Evolutionary conservation across 2,797 vertebrate genomes (phyloP), one percentile per base, ranked within the genome.

Genomic region (Eleutherodactylus coqui): DNA sequence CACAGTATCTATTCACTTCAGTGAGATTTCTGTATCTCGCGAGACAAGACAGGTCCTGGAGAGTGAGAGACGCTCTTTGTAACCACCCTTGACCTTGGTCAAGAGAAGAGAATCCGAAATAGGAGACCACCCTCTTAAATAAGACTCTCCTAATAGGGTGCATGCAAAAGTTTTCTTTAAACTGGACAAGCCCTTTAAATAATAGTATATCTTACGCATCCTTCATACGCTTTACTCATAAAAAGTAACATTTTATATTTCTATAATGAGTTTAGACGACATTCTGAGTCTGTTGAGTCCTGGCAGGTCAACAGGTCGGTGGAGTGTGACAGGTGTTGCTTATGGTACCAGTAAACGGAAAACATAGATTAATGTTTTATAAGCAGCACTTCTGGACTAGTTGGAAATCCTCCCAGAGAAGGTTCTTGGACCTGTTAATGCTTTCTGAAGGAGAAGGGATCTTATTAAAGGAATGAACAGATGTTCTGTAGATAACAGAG

Each of bases 401-500:
- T 87, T 88, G 91, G 84, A 90, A 91, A 92, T 88, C 83, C 83
- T 70, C 64, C 0, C 72, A 87, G 84, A 84, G 64, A 73, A 89
- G 85, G 90, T 88, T 32, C 91, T 78, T 88, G 84, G 90, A 90
- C 89, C 88, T 80, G 0, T 84, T 91, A 90, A 91, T 90, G 90
- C 84, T 90, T 92, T 88, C 85, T 90, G 87, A 86, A 90, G 89
- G 91, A 92, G 75, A 86, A 91, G 89, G 89, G 76, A 88, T 92
- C 92, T 91, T 91, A 90, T 91, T 92, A 91, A 91, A 87, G 89
- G 88, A 90, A 89, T 83, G 90, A 92, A 92, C 92, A 93, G 92
- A 93, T 93, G 93, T 92, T 93, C 91, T 91, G 89, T 89, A 92
- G 93, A 93, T 92, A 93, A 88, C 88, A 89, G 86, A 92, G 90